phyloP scores from a whole-genome alignment of 1,140 invertebrate species.

The Bombus ignitus region DNA sequence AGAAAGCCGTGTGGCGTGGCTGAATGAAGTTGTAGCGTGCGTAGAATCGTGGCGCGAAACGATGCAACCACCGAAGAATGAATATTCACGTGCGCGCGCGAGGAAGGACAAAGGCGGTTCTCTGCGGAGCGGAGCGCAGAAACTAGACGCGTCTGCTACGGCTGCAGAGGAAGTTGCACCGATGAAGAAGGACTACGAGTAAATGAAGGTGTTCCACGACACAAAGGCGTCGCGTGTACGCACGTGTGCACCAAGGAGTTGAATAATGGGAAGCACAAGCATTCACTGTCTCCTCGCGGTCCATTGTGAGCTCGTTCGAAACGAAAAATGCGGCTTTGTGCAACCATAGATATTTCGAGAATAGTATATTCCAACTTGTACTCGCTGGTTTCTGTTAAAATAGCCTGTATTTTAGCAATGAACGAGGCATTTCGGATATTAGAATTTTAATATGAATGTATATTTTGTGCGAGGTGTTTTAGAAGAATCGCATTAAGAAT shows the following conservation, averaged over 20 bases:
- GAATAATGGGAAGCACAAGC: background rate
- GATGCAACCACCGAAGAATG: constrained; percentile 1
- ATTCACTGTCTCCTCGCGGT: constrained; percentile 10
- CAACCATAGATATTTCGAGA: background rate
- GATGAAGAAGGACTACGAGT: constrained; percentile 20
- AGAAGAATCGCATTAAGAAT: background rate
- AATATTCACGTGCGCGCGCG: constrained; percentile 29
- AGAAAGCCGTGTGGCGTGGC: constrained; percentile 6
- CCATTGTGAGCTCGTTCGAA: constrained; percentile 26
- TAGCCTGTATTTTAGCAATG: background rate
- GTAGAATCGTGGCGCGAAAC: constrained; percentile 13
- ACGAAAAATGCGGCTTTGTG: constrained; percentile 9
- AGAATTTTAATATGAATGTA: background rate
- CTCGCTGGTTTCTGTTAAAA: background rate
- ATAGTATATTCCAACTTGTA: background rate
- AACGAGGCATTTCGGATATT: background rate
- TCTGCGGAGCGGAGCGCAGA: background rate
- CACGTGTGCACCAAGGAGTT: background rate
- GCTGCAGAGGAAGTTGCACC: constrained; percentile 26
- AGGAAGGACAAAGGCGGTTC: constrained; percentile 17
- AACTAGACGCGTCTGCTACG: background rate
- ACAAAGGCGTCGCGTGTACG: constrained; percentile 37
- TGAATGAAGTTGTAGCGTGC: constrained; percentile 46
- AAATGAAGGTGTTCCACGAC: constrained; percentile 23
- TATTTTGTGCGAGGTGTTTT: background rate